Evolutionary conservation across 1,140 invertebrate genomes (phyloP).

Genomic region (Drosophila navojoa): DNA sequence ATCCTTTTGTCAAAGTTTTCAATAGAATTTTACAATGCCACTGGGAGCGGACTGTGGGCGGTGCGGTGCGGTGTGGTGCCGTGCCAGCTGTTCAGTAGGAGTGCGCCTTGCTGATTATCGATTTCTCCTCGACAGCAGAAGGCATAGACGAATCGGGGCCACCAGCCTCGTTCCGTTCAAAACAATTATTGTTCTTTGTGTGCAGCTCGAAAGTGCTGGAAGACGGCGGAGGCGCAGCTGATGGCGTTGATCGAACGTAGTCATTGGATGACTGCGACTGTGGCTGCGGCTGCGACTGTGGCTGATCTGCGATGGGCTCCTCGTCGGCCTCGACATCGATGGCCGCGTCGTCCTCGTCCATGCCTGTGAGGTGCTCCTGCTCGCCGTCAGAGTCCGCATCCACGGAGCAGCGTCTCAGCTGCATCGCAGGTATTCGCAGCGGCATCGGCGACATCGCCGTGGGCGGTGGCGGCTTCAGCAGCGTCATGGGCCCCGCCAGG

Average conservation of each 20-base stretch:
- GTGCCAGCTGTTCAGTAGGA: conserved; percentile 43
- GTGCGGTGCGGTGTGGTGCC: background rate
- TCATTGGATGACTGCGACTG: background rate
- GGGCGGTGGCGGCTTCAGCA: conserved; percentile 63
- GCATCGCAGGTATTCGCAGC: conserved; percentile 16
- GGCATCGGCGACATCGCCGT: conserved; percentile 11
- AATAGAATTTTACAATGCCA: conserved; percentile 42
- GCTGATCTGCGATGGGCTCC: conserved; percentile 41
- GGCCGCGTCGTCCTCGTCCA: conserved; percentile 66
- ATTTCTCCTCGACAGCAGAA: conserved; percentile 35
- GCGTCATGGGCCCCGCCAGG: conserved; percentile 74
- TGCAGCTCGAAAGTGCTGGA: conserved; percentile 18
- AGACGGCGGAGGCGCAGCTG: conserved; percentile 9
- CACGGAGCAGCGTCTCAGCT: conserved; percentile 41
- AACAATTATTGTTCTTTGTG: conserved; percentile 45
- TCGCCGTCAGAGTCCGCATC: conserved; percentile 65
- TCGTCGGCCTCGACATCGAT: conserved; percentile 76
- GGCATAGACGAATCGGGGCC: conserved; percentile 19
- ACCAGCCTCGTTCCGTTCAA: conserved; percentile 55
- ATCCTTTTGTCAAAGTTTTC: conserved; percentile 42
- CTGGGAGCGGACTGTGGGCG: conserved; percentile 32
- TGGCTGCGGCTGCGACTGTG: background rate
- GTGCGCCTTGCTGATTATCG: conserved; percentile 53
- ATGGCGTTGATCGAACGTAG: background rate
- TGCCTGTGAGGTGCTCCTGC: conserved; percentile 32